Base-by-base conservation (phyloP, 2,888 invertebrate species). In the Hypomecis punctinalis region DNA sequence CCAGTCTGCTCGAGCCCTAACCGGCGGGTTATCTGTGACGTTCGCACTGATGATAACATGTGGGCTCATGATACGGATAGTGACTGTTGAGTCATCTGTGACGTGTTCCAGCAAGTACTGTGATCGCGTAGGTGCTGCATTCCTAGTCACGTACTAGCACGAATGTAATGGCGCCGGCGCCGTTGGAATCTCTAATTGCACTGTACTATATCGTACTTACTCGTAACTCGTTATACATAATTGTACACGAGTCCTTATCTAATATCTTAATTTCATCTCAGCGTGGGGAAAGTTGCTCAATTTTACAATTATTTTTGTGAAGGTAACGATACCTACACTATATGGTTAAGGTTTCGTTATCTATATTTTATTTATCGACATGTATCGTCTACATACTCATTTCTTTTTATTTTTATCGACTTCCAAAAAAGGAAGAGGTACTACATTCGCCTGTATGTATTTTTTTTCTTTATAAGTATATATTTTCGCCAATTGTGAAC, bases 131-230 rank as follows among this genome's bases (percentile, higher is more conserved):
- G 55, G 47, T 43, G 52, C 66, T 66, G 65, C 66, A 60, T 66
- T 67, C 59, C 49, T 51, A 63, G 64, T 63, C 72, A 72, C 70
- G 68, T 70, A 59, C 54, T 55, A 57, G 59, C 53, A 70, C 65
- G 59, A 67, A 70, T 70, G 66, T 69, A 70, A 69, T 70, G 69
- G 65, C 63, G 46, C 43, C 45, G 54, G 45, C 61, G 61, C 52
- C 63, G 59, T 63, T 62, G 66, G 69, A 70, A 72, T 70, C 45
- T 61, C 33, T 63, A 63, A 69, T 70, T 63, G 62, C 54, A n/a
- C 43, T 11, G 40, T 47, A 39, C 10, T 47, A 33, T n/a, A 53
- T 23, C 23, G 23, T 23, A 23, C 23, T 23, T 23, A 23, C 23
- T 23, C 42, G 40, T 40, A 42, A 53, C 42, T 42, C 42, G 2